phyloP scores from a whole-genome alignment of 2,888 invertebrate genomes.

The Teinopalpus imperialis region DNA sequence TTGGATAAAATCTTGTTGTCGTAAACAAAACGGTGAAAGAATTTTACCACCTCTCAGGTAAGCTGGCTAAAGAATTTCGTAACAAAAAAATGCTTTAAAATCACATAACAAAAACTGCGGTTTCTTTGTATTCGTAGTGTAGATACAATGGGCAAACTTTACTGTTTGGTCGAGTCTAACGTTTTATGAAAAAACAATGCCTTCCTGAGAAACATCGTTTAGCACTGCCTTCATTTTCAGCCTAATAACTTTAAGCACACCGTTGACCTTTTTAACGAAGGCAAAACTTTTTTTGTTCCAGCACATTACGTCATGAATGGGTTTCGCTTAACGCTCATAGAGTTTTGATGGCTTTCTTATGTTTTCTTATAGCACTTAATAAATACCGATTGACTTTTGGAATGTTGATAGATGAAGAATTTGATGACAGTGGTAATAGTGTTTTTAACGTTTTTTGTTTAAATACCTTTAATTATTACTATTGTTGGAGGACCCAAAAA shows the following conservation, averaged over 20 bases:
- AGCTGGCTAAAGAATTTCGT: conserved; percentile 53
- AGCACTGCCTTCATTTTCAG: conserved; percentile 25
- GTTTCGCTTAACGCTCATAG: conserved; percentile 57
- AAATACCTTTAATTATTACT: too few species aligned
- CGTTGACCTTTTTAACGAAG: background rate
- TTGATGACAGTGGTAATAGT: too few species aligned
- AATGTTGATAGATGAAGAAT: background rate
- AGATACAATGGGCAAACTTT: conserved; percentile 68
- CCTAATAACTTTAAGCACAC: conserved; percentile 27
- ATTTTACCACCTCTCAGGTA: conserved; percentile 57
- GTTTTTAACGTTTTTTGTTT: too few species aligned
- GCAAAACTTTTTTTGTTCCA: conserved; percentile 29
- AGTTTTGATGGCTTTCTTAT: conserved; percentile 58
- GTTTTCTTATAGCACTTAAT: conserved; percentile 30
- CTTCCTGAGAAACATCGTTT: conserved; percentile 26
- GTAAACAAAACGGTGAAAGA: background rate
- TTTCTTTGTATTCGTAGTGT: conserved; percentile 61
- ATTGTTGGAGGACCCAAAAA: too few species aligned
- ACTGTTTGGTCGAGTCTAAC: conserved; percentile 68
- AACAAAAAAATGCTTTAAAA: conserved; percentile 47
- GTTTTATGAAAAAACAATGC: conserved; percentile 50
- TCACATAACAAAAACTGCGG: conserved; percentile 59
- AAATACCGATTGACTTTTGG: conserved; percentile 16
- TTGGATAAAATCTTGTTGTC: background rate
- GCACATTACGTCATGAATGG: conserved; percentile 48